A percentile compares a stretch with the other conserved stretches of the same genome.
Evolutionary conservation across 2,113 vertebrate species (phyloP).

Genomic region (Porphyrio hochstetteri): DNA sequence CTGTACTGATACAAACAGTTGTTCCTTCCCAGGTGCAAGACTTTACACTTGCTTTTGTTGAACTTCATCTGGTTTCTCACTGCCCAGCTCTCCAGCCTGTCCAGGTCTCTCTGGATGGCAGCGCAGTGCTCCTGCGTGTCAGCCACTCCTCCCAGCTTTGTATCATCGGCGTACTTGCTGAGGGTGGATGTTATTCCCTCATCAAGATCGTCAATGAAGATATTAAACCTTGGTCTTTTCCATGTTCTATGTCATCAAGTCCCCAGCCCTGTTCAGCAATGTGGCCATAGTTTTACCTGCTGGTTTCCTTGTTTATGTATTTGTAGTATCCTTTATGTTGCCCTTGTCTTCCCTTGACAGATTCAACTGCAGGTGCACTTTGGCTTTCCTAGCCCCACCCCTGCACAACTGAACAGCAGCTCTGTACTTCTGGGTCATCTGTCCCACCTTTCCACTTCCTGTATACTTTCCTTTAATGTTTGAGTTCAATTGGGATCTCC

Average conservation of each 20-base stretch:
- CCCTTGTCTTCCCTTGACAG: neutral
- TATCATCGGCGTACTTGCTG: too few species aligned
- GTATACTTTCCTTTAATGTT: neutral
- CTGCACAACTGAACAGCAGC: neutral
- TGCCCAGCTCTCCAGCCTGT: too few species aligned
- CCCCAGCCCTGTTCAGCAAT: neutral
- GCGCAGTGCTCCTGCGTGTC: too few species aligned
- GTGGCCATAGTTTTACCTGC: neutral
- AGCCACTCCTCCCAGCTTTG: too few species aligned
- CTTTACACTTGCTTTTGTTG: too few species aligned
- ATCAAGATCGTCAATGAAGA: too few species aligned
- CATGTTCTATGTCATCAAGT: neutral
- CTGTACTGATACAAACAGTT: too few species aligned
- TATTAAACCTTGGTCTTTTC: neutral
- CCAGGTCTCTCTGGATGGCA: too few species aligned
- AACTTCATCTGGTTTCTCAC: too few species aligned
- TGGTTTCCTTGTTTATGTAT: neutral
- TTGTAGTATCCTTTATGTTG: neutral
- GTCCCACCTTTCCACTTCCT: neutral
- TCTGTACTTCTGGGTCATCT: neutral
- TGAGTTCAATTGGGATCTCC: neutral
- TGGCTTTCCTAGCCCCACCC: neutral
- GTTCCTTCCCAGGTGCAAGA: too few species aligned
- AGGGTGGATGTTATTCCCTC: too few species aligned
- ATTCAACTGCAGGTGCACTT: neutral